These are phyloP conservation scores for Bombyx mori DNA, from an alignment of 1,140 invertebrate genomes.

Conservation along the genomic window DNA sequence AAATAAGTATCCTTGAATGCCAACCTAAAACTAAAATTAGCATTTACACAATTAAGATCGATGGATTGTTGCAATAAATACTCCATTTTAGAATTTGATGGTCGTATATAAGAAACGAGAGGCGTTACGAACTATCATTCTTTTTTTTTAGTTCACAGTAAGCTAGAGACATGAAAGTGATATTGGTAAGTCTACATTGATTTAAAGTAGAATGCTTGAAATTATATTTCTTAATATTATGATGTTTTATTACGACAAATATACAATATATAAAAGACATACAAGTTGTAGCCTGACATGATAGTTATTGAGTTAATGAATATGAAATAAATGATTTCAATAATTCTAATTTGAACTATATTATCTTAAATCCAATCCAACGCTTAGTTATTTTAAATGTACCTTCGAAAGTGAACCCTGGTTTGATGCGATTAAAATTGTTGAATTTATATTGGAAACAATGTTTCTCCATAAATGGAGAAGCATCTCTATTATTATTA, in stretches of 20 bases:
- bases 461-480: no score
- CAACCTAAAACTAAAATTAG: slow-evolving; percentile 49
- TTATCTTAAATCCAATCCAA: no score
- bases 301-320: no score
- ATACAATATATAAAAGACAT: neutral
- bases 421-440: no score
- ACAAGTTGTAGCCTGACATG: neutral
- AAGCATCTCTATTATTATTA: no score
- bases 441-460: no score
- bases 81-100: slow-evolving; percentile 47
- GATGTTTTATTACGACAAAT: neutral
- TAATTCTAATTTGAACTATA: no score
- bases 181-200: slow-evolving; percentile 33
- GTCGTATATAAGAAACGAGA: slow-evolving; percentile 52
- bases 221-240: neutral
- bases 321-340: no score
- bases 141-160: slow-evolving; percentile 23
- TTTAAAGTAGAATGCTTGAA: neutral
- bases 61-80: slow-evolving; percentile 49
- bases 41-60: slow-evolving; percentile 48
- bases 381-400: no score
- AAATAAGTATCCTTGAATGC: slow-evolving; percentile 49
- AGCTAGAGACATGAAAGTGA: slow-evolving; percentile 36
- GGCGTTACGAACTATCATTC: slow-evolving; percentile 36
- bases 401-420: no score